These are phyloP conservation scores for Geotria australis DNA, from an alignment of 2,797 vertebrate species.

Conservation along the genomic window DNA sequence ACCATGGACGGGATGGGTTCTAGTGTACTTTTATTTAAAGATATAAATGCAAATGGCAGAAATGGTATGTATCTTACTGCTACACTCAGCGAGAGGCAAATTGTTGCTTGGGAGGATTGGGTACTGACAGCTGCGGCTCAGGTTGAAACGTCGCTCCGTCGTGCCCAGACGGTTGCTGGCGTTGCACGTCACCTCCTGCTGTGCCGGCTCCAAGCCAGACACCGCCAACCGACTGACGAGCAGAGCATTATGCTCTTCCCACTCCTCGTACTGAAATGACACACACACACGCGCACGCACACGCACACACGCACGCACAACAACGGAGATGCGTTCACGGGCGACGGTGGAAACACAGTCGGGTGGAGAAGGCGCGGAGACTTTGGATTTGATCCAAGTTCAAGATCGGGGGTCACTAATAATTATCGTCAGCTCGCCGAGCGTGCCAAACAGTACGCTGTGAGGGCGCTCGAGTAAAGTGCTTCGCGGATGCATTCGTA, in stretches of 20 bases:
- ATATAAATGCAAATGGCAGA: background rate
- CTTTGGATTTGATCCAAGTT: no score
- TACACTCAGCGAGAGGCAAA: background rate
- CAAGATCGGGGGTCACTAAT: no score
- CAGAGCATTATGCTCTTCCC: background rate
- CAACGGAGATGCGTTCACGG: background rate
- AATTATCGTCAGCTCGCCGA: no score
- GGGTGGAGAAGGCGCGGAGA: no score
- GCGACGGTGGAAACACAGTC: background rate
- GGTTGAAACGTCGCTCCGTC: background rate
- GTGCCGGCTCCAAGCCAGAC: background rate
- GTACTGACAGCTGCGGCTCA: background rate
- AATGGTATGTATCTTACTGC: background rate
- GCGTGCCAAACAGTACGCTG: no score
- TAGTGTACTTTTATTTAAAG: background rate
- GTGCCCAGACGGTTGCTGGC: background rate
- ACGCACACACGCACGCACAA: no score
- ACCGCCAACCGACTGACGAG: background rate
- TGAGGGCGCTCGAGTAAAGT: no score
- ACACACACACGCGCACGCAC: background rate
- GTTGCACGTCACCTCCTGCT: background rate
- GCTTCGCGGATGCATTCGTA: no score
- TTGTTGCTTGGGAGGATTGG: background rate
- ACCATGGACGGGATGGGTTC: background rate
- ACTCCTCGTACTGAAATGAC: background rate